Percentiles rank a stretch among this genome's conserved stretches.
Conservation (phyloP, 2,888 invertebrate species). For the Teleiodes luculella region DNA sequence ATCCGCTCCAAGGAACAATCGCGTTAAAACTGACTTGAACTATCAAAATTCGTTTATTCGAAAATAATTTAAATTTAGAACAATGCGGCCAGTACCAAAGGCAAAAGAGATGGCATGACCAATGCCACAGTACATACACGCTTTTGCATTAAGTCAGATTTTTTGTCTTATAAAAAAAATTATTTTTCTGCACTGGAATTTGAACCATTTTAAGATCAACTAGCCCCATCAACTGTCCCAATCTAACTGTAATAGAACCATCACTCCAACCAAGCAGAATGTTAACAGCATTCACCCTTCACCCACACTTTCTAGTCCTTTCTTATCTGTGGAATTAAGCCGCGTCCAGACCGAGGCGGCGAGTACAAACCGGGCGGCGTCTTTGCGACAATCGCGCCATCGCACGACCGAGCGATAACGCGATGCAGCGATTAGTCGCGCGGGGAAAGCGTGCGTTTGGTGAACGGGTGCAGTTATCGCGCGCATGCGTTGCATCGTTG, state of each 20-base stretch:
- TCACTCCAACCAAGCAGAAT: slow-evolving; percentile 1
- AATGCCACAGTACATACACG: too few species aligned
- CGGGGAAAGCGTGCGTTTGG: slow-evolving; percentile 11
- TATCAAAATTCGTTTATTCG: too few species aligned
- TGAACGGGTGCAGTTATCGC: slow-evolving; percentile 24
- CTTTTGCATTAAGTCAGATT: too few species aligned
- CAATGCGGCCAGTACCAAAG: too few species aligned
- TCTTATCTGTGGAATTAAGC: slow-evolving; percentile 14
- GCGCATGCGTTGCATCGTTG: slow-evolving; percentile 19
- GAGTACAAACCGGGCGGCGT: slow-evolving; percentile 27
- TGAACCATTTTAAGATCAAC: too few species aligned
- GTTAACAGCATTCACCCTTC: slow-evolving; percentile 6
- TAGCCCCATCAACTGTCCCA: slow-evolving; percentile 2
- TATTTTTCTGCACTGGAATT: too few species aligned
- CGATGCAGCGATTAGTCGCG: slow-evolving; percentile 21
- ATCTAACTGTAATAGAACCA: neutral
- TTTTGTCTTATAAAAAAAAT: too few species aligned
- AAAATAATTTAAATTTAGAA: too few species aligned
- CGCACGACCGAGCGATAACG: slow-evolving; percentile 28
- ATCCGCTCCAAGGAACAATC: too few species aligned
- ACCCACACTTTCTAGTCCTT: slow-evolving; percentile 8
- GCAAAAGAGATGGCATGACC: too few species aligned
- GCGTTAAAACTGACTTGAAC: too few species aligned
- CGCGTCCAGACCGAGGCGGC: slow-evolving; percentile 18
- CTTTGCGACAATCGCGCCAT: slow-evolving; percentile 30